Base-by-base conservation (phyloP, 2,797 vertebrate species). In the Nyctibius grandis region DNA sequence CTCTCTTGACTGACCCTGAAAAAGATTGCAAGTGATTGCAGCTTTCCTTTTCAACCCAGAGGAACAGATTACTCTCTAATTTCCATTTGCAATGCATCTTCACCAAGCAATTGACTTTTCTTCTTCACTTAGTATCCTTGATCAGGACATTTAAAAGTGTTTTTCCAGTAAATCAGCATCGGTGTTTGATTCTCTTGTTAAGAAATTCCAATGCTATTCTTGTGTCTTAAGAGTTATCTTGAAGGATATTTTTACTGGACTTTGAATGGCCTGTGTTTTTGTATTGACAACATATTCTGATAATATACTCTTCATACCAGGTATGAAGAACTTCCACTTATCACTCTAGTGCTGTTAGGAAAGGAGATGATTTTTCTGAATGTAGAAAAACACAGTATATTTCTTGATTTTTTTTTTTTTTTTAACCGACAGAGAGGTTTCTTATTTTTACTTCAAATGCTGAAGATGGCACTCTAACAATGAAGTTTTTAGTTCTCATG, bases 391-490 rank as follows among this genome's bases (percentile, higher is more conserved):
- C 11, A 44, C 16, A 45, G 34, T 60, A 5, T 54, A 57, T 63
- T 81, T 93, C n/a, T 73, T 72, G 5, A 51, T 78, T 67, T 76
- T 47, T 47, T 33, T 88, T 85, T 78, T 67, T 79, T 45, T 45
- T 31, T 88, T 85, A n/a, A 22, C 34, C 33, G 7, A 59, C 23
- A 53, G 48, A 73, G 84, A 34, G 0, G 3, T 68, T 88, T 54
- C 23, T 90, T 78, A 20, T 42, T 93, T 94, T 91, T 87, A 44
- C 40, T 50, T 93, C 15, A 79, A 33, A 80, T 91, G 64, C 90
- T 95, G 91, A 86, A 96, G 75, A 77, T 91, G 84, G 57, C 77
- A 92, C 77, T 88, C 75, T 84, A 88, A 80, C 28, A 93, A 51
- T 61, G 53, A 70, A 75, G 61, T 3, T 72, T 79, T 86, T 57